These are phyloP conservation scores for Macroramphosus scolopax DNA, from an alignment of 2,797 vertebrate species.

Conservation along the genomic window DNA sequence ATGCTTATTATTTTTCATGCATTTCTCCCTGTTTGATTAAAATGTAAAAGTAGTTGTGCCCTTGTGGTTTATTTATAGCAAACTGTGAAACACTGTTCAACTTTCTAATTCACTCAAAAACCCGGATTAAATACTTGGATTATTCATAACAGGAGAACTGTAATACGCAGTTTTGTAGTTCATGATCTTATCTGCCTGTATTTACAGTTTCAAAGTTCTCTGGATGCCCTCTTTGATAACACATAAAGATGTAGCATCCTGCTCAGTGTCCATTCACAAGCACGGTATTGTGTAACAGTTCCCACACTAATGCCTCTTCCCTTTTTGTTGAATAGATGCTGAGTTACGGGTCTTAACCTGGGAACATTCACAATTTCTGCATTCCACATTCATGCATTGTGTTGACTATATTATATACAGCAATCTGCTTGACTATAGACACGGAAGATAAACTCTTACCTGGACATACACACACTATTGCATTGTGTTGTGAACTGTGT, in stretches of 20 bases:
- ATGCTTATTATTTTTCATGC: too few relatives aligned
- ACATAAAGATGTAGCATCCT: not conserved
- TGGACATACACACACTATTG: constrained; percentile 7
- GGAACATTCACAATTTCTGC: constrained; percentile 7
- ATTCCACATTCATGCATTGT: constrained; percentile 7
- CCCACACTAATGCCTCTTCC: constrained; percentile 14
- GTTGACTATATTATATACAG: constrained; percentile 6
- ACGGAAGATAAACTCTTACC: constrained; percentile 25
- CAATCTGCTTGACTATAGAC: constrained; percentile 15
- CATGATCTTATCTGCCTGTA: too few relatives aligned
- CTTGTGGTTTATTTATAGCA: too few relatives aligned
- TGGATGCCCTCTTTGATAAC: not conserved
- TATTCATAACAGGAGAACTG: too few relatives aligned
- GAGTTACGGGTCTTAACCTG: constrained; percentile 11
- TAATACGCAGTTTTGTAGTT: too few relatives aligned
- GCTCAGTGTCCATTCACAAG: constrained; percentile 18
- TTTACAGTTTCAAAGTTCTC: constrained; percentile 7
- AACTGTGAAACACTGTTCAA: too few relatives aligned
- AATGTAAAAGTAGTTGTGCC: too few relatives aligned
- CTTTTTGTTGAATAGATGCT: constrained; percentile 16
- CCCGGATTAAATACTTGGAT: too few relatives aligned
- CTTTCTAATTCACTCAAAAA: too few relatives aligned
- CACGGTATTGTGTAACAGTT: constrained; percentile 34
- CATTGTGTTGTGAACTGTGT: constrained; percentile 31
- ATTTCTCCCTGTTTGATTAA: too few relatives aligned